phyloP scores from a whole-genome alignment of 2,888 invertebrate species.

The Dryomyza anilis region DNA sequence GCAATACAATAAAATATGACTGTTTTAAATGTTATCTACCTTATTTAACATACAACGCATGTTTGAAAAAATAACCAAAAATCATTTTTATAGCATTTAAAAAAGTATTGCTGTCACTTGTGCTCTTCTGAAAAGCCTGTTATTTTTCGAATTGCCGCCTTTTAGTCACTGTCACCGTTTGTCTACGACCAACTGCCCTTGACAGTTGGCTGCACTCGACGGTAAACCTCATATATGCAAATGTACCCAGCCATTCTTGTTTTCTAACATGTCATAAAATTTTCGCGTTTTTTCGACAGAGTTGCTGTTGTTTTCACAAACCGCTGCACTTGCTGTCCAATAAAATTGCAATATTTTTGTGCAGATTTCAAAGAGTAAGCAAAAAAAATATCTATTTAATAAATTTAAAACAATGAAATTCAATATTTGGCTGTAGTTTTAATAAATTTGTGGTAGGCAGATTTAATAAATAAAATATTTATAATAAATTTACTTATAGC shows the following conservation, averaged over 20 bases:
- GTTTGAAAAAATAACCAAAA: too few species aligned
- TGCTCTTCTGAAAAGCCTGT: neutral
- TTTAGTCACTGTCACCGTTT: neutral
- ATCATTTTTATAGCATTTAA: too few species aligned
- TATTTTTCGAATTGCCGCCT: neutral
- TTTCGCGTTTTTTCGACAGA: neutral
- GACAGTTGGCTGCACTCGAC: neutral
- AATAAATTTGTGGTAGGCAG: too few species aligned
- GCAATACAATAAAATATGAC: too few species aligned
- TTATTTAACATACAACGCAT: too few species aligned
- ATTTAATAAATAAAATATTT: too few species aligned
- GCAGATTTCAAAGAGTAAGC: neutral
- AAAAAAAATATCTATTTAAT: slow-evolving; percentile 1
- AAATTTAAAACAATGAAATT: too few species aligned
- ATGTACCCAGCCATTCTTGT: neutral
- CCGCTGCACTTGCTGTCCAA: too few species aligned
- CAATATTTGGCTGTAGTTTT: too few species aligned
- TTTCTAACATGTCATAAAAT: neutral
- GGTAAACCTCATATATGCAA: neutral
- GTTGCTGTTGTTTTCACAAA: neutral
- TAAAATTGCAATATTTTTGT: too few species aligned
- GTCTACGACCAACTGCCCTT: neutral
- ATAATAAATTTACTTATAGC: too few species aligned
- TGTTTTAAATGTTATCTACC: too few species aligned
- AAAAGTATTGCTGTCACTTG: neutral